Evolutionary conservation across 2,113 vertebrate genomes (phyloP).

Genomic region (Bubo blakistoni): DNA sequence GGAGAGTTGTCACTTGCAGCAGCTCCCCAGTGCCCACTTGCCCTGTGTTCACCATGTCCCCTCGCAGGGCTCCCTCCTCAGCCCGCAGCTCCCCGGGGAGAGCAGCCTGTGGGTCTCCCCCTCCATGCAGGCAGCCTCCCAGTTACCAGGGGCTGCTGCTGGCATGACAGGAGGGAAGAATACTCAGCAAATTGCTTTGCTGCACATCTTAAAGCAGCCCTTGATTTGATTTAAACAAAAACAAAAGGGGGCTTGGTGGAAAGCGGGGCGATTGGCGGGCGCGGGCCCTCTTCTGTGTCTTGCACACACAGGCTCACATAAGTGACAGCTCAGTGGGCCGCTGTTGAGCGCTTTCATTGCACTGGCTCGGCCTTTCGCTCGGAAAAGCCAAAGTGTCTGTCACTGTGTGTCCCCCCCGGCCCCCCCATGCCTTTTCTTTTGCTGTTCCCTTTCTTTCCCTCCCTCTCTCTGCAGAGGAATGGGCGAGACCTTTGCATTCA

Average conservation of each 20-base stretch:
- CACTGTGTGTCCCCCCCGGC: not conserved
- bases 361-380: conserved; percentile 51
- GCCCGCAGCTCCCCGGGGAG: not conserved
- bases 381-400: conserved; percentile 63
- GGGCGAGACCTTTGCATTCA: conserved; percentile 70
- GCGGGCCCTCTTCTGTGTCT: conserved; percentile 40
- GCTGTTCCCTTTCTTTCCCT: conserved; percentile 47
- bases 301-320: conserved; percentile 28
- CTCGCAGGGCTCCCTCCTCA: not conserved
- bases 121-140: conserved; percentile 8
- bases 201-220: conserved; percentile 49
- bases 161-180: conserved; percentile 40
- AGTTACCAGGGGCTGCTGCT: conserved; percentile 63
- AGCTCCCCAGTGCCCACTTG: fast-evolving
- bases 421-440: conserved; percentile 44
- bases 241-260: conserved; percentile 64
- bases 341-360: conserved; percentile 58
- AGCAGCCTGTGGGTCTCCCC: not conserved
- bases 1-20: not conserved
- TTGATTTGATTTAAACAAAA: conserved; percentile 70
- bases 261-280: conserved; percentile 52
- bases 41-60: not conserved
- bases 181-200: conserved; percentile 64
- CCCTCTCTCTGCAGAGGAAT: conserved; percentile 52
- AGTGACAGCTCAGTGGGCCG: conserved; percentile 60